These are phyloP conservation scores for Daboia siamensis DNA, from an alignment of 2,113 vertebrate species.

Conservation along the genomic window DNA sequence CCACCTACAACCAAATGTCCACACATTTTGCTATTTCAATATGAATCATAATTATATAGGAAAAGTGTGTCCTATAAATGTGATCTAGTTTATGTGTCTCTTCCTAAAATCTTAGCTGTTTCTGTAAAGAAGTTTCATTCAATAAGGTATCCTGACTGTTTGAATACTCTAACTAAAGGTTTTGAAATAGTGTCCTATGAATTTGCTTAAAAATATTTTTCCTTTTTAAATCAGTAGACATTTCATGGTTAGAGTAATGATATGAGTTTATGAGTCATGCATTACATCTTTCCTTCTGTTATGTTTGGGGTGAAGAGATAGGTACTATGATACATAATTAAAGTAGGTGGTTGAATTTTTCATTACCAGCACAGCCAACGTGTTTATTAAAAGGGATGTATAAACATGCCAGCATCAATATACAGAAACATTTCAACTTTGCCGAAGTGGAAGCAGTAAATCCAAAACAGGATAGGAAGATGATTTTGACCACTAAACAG, in stretches of 20 bases:
- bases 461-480: slow-evolving; percentile 67
- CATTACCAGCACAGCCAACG: slow-evolving; percentile 50
- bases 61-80: slow-evolving; percentile 40
- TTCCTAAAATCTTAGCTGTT: slow-evolving; percentile 30
- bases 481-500: slow-evolving; percentile 61
- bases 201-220: not conserved
- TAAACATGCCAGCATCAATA: slow-evolving; percentile 43
- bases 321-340: slow-evolving; percentile 47
- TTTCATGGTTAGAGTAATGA: not conserved
- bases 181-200: not conserved
- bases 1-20: slow-evolving; percentile 68
- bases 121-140: not conserved
- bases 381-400: slow-evolving; percentile 55
- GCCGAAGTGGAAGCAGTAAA: slow-evolving; percentile 60
- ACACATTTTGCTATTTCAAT: slow-evolving; percentile 47
- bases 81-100: slow-evolving; percentile 27
- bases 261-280: slow-evolving; percentile 64
- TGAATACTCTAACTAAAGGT: not conserved
- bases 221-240: not conserved
- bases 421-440: slow-evolving; percentile 39
- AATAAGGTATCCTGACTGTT: not conserved
- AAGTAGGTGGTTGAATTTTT: slow-evolving; percentile 64
- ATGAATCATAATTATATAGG: slow-evolving; percentile 47
- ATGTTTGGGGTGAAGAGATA: slow-evolving; percentile 29
- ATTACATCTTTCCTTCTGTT: slow-evolving; percentile 60